Conservation (phyloP, 2,888 invertebrate species). For the Netelia inedita region DNA sequence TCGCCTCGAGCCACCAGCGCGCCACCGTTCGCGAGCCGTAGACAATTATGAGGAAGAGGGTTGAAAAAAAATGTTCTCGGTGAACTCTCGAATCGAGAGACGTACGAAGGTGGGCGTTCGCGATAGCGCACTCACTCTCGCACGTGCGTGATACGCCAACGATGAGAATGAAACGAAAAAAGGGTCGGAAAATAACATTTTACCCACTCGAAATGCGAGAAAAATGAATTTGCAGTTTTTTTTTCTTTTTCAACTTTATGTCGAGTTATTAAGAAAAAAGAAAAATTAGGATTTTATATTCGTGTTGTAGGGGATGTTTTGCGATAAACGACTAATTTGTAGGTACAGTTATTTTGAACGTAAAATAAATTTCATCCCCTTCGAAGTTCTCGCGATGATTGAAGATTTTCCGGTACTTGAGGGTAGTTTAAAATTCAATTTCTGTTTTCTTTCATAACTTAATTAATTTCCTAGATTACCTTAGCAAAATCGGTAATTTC, state of each 20-base stretch:
- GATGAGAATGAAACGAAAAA: neutral
- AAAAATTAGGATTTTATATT: neutral
- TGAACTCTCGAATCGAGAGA: constrained; percentile 13
- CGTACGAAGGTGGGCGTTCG: neutral
- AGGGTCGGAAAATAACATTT: neutral
- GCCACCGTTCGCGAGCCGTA: constrained; percentile 49
- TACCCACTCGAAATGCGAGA: no score
- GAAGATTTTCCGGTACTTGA: no score
- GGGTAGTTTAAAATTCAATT: no score
- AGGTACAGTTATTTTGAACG: no score
- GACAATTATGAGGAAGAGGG: constrained; percentile 62
- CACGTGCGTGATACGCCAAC: constrained; percentile 4
- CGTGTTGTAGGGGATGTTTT: no score
- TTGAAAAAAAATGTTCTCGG: constrained; percentile 33
- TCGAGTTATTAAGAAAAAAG: no score
- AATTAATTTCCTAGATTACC: no score
- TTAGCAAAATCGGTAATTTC: no score
- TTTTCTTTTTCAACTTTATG: neutral
- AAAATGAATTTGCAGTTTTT: neutral
- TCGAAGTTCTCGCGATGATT: no score
- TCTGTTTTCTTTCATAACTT: no score
- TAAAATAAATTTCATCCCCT: no score
- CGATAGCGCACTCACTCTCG: constrained; percentile 35
- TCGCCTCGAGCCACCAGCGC: constrained; percentile 70
- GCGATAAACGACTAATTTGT: no score